Conservation (phyloP, 2,888 invertebrate genomes). For the Stramonita haemastoma region DNA sequence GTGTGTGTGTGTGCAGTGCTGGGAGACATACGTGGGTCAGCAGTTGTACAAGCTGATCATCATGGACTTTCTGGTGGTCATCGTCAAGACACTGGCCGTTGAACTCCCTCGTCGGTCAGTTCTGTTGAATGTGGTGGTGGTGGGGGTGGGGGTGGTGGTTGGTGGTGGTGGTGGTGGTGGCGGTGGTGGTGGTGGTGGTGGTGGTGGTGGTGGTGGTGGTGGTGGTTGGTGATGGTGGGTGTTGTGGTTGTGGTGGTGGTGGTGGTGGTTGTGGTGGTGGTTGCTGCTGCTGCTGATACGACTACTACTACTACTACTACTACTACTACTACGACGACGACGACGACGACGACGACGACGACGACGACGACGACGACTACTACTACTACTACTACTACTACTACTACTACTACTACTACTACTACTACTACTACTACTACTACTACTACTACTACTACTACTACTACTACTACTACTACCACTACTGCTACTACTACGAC, state of each 20-base stretch:
- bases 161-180: constrained; percentile 21
- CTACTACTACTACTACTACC: no score
- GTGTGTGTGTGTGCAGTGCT: no score
- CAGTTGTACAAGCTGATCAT: constrained; percentile 90
- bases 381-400: constrained; percentile 37
- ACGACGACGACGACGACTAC: not conserved
- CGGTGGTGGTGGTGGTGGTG: constrained; percentile 26
- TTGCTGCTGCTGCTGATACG: not conserved
- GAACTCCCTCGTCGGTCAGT: constrained; percentile 85
- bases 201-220: not conserved
- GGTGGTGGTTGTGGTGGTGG: no score
- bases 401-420: constrained; percentile 37
- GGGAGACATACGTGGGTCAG: constrained; percentile 93
- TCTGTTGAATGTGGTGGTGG: no score
- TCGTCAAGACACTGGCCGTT: constrained; percentile 86
- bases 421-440: constrained; percentile 37
- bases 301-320: not conserved
- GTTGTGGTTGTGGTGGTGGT: not conserved
- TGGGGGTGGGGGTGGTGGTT: not conserved
- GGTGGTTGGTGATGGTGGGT: not conserved
- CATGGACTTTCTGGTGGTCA: constrained; percentile 86
- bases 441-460: constrained; percentile 34
- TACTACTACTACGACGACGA: not conserved
- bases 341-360: not conserved
- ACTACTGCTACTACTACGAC: no score